phyloP scores from a whole-genome alignment of 92 coral and sea anemone species.

The Phenganax stokvisi region DNA sequence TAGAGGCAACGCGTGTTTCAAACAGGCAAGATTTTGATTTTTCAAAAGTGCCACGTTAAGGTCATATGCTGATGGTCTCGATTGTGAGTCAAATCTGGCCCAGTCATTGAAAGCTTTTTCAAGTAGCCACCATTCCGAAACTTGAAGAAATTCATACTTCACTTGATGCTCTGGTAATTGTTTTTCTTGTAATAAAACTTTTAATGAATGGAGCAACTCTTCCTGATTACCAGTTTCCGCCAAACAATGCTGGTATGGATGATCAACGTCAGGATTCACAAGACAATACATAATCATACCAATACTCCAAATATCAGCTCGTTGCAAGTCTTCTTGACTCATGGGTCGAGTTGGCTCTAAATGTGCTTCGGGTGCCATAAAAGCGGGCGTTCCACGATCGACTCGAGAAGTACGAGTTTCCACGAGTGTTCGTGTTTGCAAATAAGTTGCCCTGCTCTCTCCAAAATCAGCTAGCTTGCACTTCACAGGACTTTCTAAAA shows the following conservation, averaged over 20 bases:
- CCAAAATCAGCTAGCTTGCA: constrained; percentile 25
- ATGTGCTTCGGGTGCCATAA: constrained; percentile 14
- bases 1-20: neutral
- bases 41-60: neutral
- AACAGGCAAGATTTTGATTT: neutral
- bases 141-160: neutral
- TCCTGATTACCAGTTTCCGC: constrained; percentile 15
- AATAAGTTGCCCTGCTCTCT: neutral
- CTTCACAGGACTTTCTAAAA: neutral
- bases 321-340: neutral
- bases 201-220: constrained; percentile 3
- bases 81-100: neutral
- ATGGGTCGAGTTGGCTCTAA: neutral
- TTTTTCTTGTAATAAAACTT: neutral
- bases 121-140: constrained; percentile 20
- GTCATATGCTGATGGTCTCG: neutral
- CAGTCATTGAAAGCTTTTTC: neutral
- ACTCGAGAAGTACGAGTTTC: neutral
- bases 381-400: constrained; percentile 9
- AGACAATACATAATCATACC: constrained; percentile 19
- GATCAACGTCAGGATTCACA: constrained; percentile 16
- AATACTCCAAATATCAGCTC: constrained; percentile 4
- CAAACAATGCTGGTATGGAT: constrained; percentile 15
- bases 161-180: neutral
- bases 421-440: neutral